These are phyloP conservation scores for Ageneiosus marmoratus DNA, from an alignment of 2,113 vertebrate species.

Conservation along the genomic window DNA sequence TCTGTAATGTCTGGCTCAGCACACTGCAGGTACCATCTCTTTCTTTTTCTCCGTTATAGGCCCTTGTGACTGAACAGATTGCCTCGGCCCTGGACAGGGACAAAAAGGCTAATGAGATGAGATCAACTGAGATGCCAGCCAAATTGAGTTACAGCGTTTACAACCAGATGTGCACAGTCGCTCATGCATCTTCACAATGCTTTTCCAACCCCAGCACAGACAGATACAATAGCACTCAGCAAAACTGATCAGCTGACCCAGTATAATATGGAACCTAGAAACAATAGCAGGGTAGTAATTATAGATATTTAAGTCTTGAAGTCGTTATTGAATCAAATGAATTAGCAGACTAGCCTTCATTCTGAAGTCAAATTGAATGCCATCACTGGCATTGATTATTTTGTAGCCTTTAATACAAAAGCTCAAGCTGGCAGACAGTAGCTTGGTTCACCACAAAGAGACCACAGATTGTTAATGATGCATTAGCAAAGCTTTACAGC, in stretches of 20 bases:
- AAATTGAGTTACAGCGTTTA: slow-evolving; percentile 50
- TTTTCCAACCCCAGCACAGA: slow-evolving; percentile 11
- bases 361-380: slow-evolving; percentile 65
- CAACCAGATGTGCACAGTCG: slow-evolving; percentile 40
- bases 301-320: slow-evolving; percentile 49
- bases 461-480: neutral
- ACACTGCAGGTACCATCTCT: slow-evolving; percentile 1
- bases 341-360: slow-evolving; percentile 66
- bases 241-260: neutral
- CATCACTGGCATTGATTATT: slow-evolving; percentile 60
- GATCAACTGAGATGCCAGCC: slow-evolving; percentile 47
- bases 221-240: neutral
- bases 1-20: slow-evolving; percentile 4
- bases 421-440: neutral
- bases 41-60: slow-evolving; percentile 22
- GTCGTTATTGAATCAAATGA: slow-evolving; percentile 59
- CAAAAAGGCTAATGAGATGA: slow-evolving; percentile 52
- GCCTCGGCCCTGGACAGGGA: slow-evolving; percentile 13
- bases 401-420: slow-evolving; percentile 21
- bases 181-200: slow-evolving; percentile 19
- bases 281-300: slow-evolving; percentile 48
- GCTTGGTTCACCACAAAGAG: neutral
- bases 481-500: neutral
- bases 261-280: slow-evolving; percentile 50
- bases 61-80: slow-evolving; percentile 39